Evolutionary conservation across 2,113 vertebrate genomes (phyloP).

Genomic region (Callionymus lyra): DNA sequence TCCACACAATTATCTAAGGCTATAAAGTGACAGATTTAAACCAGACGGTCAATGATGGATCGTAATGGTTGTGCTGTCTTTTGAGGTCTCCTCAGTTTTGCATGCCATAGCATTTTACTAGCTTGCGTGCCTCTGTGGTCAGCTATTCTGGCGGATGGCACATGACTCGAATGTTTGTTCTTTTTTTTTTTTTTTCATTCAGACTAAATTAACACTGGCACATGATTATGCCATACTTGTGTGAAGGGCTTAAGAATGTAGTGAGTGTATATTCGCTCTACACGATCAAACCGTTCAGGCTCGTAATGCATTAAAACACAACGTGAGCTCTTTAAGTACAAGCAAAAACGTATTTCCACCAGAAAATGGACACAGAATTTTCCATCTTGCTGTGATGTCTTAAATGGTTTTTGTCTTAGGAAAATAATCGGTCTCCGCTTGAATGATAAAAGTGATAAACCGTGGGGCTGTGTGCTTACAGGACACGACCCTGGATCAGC

Average conservation of each 20-base stretch:
- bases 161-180: not conserved
- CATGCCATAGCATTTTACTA: constrained; percentile 48
- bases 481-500: constrained; percentile 21
- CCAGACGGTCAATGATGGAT: constrained; percentile 42
- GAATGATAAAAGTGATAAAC: constrained; percentile 35
- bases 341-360: no score
- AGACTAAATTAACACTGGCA: not conserved
- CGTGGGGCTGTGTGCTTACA: constrained; percentile 2
- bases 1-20: constrained; percentile 4
- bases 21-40: constrained; percentile 44
- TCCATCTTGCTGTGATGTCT: no score
- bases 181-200: not conserved
- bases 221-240: no score
- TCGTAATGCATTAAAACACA: no score
- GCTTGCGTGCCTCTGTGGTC: constrained; percentile 53
- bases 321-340: no score
- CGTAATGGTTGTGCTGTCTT: constrained; percentile 53
- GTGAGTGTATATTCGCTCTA: no score
- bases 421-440: constrained; percentile 27
- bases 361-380: no score
- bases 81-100: constrained; percentile 51
- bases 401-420: constrained; percentile 21
- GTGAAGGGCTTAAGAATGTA: no score
- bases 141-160: constrained; percentile 27
- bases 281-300: no score